phyloP scores from a whole-genome alignment of 1,140 invertebrate genomes.

The Kradibia gibbosae region DNA sequence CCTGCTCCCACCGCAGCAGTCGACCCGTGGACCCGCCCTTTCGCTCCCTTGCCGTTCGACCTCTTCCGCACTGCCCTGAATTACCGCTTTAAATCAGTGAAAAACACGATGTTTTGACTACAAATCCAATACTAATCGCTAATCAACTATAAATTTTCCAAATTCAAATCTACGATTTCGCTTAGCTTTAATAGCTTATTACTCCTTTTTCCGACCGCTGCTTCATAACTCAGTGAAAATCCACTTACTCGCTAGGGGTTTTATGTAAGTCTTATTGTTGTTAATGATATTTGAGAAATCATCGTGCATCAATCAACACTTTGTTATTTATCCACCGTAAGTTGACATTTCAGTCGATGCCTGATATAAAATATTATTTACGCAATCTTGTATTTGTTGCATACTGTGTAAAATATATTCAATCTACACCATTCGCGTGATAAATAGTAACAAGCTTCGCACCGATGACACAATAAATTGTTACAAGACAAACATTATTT shows the following conservation, averaged over 20 bases:
- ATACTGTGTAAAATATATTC: not conserved
- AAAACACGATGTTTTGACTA: not conserved
- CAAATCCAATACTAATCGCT: not conserved
- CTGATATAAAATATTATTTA: not conserved
- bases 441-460: not conserved
- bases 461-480: not conserved
- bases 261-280: not conserved
- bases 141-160: not conserved
- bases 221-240: not conserved
- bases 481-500: not conserved
- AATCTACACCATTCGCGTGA: not conserved
- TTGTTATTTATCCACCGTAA: not conserved
- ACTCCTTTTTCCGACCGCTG: not conserved
- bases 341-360: not conserved
- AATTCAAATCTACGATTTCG: not conserved
- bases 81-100: not conserved
- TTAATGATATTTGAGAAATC: not conserved
- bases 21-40: too few relatives aligned
- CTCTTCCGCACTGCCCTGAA: not conserved
- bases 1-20: too few relatives aligned
- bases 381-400: not conserved
- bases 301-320: not conserved
- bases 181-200: not conserved
- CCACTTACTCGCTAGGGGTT: not conserved
- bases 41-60: too few relatives aligned